These are phyloP conservation scores for Peromyscus polionotus DNA, from an alignment of 2,113 vertebrate species.

Conservation along the genomic window DNA sequence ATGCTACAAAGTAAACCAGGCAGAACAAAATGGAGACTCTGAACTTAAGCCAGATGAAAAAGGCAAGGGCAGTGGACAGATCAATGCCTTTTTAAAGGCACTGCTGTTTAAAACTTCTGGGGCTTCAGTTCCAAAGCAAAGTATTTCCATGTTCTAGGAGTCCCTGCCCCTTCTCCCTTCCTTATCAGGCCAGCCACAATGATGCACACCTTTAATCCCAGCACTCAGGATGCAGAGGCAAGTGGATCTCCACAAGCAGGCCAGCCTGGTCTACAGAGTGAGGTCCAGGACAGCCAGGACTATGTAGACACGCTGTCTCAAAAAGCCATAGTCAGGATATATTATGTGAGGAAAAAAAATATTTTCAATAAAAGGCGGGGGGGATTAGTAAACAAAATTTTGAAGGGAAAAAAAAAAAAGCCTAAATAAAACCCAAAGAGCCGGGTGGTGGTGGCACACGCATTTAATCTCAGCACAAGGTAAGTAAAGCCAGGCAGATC, in stretches of 20 bases:
- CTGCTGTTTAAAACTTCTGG: conserved; percentile 10
- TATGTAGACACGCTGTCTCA: neutral
- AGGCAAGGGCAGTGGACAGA: neutral
- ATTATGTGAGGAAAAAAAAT: neutral
- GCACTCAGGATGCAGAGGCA: neutral
- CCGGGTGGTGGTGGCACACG: too few relatives aligned
- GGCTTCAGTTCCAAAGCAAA: conserved; percentile 49
- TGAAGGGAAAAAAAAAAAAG: neutral
- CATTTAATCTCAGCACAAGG: too few relatives aligned
- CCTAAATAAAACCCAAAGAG: neutral
- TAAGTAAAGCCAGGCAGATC: too few relatives aligned
- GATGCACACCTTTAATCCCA: neutral
- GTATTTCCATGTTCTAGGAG: neutral
- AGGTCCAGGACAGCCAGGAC: neutral
- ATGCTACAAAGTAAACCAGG: conserved; percentile 56
- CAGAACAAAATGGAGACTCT: conserved; percentile 24
- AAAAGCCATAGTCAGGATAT: neutral
- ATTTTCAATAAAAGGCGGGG: neutral
- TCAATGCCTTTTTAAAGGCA: neutral
- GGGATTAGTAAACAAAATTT: neutral
- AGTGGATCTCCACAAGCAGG: neutral
- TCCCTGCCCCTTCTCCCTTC: neutral
- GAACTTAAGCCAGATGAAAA: conserved; percentile 18
- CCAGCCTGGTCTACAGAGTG: neutral
- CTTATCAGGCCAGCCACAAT: neutral